Percentiles rank a stretch among this genome's conserved stretches.
Conservation (phyloP, 1,140 invertebrate species). For the Brachionus manjavacas region DNA sequence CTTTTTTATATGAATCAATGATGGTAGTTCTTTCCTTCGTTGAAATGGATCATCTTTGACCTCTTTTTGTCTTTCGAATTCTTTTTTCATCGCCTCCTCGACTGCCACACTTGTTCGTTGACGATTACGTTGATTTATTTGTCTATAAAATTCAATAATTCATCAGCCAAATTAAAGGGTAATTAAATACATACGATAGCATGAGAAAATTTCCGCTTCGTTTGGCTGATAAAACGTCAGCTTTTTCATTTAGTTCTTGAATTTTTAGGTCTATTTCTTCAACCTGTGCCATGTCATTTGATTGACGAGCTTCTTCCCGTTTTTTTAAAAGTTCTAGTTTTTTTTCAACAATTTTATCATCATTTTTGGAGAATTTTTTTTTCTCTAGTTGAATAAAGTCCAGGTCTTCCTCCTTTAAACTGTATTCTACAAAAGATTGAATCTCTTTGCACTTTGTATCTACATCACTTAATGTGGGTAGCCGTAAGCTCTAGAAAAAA, state of each 20-base stretch:
- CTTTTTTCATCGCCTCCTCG: constrained; percentile 40
- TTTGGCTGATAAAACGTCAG: not conserved
- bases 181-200: not conserved
- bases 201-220: constrained; percentile 29
- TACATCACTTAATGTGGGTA: constrained; percentile 24
- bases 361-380: constrained; percentile 31
- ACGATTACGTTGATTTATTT: constrained; percentile 33
- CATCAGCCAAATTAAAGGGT: not conserved
- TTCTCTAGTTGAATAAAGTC: constrained; percentile 28
- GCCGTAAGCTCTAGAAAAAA: not conserved
- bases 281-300: constrained; percentile 7
- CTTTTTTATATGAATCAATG: constrained; percentile 18
- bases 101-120: constrained; percentile 6
- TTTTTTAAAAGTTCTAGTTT: constrained; percentile 1
- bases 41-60: constrained; percentile 40
- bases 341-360: constrained; percentile 35
- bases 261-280: constrained; percentile 36
- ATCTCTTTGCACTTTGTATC: constrained; percentile 34
- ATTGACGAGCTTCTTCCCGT: not conserved
- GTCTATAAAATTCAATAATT: not conserved
- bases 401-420: constrained; percentile 40
- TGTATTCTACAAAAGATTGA: constrained; percentile 25
- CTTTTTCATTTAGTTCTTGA: constrained; percentile 34
- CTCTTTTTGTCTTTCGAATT: constrained; percentile 34
- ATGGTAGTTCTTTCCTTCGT: constrained; percentile 7